phyloP scores from a whole-genome alignment of 2,113 vertebrate genomes.

The Pseudorasbora parva region DNA sequence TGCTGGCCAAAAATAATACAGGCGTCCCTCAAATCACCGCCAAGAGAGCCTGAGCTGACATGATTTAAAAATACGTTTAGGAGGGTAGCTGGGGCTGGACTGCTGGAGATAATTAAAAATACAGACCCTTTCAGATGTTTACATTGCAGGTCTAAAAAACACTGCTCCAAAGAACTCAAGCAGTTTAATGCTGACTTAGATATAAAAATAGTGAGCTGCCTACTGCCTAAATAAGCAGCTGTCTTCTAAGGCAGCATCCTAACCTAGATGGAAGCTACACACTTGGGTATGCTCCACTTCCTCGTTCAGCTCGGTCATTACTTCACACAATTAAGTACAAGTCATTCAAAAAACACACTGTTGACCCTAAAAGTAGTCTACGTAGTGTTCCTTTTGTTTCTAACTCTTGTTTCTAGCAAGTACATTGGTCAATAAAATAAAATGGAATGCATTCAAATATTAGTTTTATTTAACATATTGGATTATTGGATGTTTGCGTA shows the following conservation, averaged over 20 bases:
- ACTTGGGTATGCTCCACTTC: not conserved
- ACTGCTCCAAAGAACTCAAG: not conserved
- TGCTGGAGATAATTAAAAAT: slow-evolving; percentile 65
- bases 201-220: not conserved
- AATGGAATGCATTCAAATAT: too few species aligned
- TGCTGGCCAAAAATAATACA: slow-evolving; percentile 57
- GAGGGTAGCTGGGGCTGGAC: slow-evolving; percentile 53
- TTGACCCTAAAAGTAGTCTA: too few species aligned
- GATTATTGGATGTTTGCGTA: too few species aligned
- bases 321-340: too few species aligned
- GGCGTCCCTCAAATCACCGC: slow-evolving; percentile 53
- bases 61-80: slow-evolving; percentile 60
- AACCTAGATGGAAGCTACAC: not conserved
- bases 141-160: slow-evolving; percentile 47
- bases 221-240: not conserved
- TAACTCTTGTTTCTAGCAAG: too few species aligned
- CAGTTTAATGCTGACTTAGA: not conserved
- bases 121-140: slow-evolving; percentile 59
- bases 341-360: too few species aligned
- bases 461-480: too few species aligned
- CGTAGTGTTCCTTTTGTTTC: too few species aligned
- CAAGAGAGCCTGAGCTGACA: slow-evolving; percentile 49
- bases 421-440: too few species aligned
- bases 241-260: not conserved
- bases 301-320: not conserved